Base-by-base conservation (phyloP, 1,140 invertebrate genomes). In the Drosophila lacertosa region DNA sequence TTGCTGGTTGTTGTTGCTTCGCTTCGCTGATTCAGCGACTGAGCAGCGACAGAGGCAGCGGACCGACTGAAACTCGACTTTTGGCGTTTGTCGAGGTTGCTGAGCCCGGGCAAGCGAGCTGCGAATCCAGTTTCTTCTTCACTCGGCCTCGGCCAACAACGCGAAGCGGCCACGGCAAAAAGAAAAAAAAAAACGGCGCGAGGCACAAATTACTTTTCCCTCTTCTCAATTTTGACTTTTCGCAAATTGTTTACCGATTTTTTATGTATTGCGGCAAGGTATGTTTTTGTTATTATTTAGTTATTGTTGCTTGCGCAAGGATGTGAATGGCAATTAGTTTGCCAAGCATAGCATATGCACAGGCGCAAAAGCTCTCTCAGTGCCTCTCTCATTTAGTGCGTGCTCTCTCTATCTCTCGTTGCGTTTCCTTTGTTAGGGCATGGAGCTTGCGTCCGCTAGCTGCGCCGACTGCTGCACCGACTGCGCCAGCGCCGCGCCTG, bases 101-200 rank as follows among this genome's bases (percentile, higher is more conserved):
- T 74, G 77, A 82, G 74, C 81, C 69, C 82, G 74, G 70, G 59
- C 74, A 39, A 55, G 37, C 74, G 72, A 77, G 65, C 62, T 64
- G 60, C 77, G 77, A 84, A 86, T 84, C 81, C 81, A 84, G 81
- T 84, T 84, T 84, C 81, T 86, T 86, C 82, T 84, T 86, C 77
- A 86, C 80, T 75, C 63, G 73, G 66, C 59, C 67, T 70, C 67
- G 67, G 60, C 67, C 13, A 70, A 70, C 67, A 64, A 65, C 60
- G 53, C 60, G 60, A 82, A 67, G 59, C 51, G 47, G 57, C 39
- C 39, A 64, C 72, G 76, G 55, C 55, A 58, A 77, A 59, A 77
- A 54, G 44, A 42, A 10, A 50, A 58, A 77, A 59, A 77, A 54
- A 54, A 42, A 10, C 33, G 26, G 54, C 53, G 60, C 60, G 39